Evolutionary conservation across 2,888 invertebrate genomes (phyloP), one percentile per base, ranked within the genome.

Genomic region (Thelaira solivaga): DNA sequence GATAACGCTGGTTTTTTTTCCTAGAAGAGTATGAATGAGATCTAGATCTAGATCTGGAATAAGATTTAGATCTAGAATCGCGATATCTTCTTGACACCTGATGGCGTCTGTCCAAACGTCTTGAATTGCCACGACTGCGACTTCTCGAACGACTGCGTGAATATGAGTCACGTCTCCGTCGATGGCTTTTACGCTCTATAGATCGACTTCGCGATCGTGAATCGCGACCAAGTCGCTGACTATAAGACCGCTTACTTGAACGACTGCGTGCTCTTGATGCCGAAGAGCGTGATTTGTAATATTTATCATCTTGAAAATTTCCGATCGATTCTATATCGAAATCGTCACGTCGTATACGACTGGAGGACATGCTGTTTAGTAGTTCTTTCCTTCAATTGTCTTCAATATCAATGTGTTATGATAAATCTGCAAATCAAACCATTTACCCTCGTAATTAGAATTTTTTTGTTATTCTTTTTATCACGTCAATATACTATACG

Each of bases 161-260:
- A 34, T 68, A 22, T 31, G 80, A 47, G 16, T 72, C 49, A 41
- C 76, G 75, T 20, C 45, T 68, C 1, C 45, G 45, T 7, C 81
- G 67, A 34, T 57, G 64, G 22, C 49, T 39, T 22, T 74, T 65
- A 16, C 73, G 72, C 11, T 80, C 80, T 34, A 74, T 20, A 24
- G 80, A 78, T 20, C 79, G 82, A 69, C 81, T 81, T 3, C 76
- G 61, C 10, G 80, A 78, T 55, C 81, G 78, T 24, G 67, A 74
- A 11, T 45, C 64, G 24, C 69, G 31, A 51, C 69, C 67, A 39
- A 45, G 51, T n/a, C 80, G 82, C 13, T 72, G 65, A 7, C 73
- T 76, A 7, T 79, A 72, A 6, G 80, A 72, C 45, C 82, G 80
- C 55, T 84, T 83, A 8, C 82, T 81, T 26, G 84, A 85, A 18